These are phyloP conservation scores for Stichopus horrens DNA, from an alignment of 53 echinoderm and acorn worm species.

Conservation along the genomic window DNA sequence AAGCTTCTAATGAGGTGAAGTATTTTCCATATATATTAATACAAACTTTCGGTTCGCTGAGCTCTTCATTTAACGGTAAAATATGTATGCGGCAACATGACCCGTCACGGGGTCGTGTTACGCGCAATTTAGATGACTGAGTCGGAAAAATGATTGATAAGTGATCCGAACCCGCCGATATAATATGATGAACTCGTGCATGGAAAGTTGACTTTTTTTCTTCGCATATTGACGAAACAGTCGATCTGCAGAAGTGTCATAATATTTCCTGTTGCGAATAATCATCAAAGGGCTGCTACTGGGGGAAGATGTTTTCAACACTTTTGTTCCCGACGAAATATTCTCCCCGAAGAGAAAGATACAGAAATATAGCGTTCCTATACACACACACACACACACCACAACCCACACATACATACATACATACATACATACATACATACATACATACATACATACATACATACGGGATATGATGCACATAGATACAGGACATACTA, in stretches of 20 bases:
- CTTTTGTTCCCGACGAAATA: too few species aligned
- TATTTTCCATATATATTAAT: conserved; percentile 42
- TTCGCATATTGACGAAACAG: background rate
- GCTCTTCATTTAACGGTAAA: conserved; percentile 23
- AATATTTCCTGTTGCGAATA: background rate
- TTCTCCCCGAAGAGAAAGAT: too few species aligned
- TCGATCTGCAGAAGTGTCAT: conserved; percentile 6
- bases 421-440: too few species aligned
- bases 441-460: too few species aligned
- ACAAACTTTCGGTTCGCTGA: conserved; percentile 34
- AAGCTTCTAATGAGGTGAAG: background rate
- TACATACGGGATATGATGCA: too few species aligned
- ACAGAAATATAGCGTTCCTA: too few species aligned
- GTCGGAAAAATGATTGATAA: background rate
- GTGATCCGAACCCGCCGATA: background rate
- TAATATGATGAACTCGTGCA: background rate
- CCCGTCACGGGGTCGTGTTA: conserved; percentile 11
- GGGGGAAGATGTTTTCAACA: too few species aligned
- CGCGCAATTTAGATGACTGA: background rate
- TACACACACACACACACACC: too few species aligned
- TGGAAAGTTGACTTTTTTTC: background rate
- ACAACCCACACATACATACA: too few species aligned
- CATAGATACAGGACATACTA: too few species aligned
- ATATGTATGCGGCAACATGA: conserved; percentile 35
- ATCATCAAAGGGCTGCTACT: too few species aligned